A percentile compares a stretch with the other conserved stretches of the same genome.
These are phyloP conservation scores for Auanema freiburgensis DNA, from an alignment of 2,888 invertebrate genomes.

Conservation along the genomic window DNA sequence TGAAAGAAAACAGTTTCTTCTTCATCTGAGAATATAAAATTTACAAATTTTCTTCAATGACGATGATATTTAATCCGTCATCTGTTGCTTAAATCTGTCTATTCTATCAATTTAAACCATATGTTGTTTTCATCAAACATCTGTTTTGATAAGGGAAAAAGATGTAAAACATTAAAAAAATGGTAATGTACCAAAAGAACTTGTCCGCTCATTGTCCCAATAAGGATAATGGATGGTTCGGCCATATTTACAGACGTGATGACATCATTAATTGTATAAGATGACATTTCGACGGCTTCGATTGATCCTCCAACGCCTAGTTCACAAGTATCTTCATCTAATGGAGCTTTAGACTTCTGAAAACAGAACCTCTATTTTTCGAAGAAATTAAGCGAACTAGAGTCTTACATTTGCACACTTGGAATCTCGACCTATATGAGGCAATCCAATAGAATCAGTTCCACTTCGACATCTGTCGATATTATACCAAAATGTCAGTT, in stretches of 20 bases:
- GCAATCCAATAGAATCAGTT: conserved; percentile 65
- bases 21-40: no score
- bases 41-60: background rate
- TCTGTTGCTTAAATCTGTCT: background rate
- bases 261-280: conserved; percentile 18
- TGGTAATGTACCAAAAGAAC: conserved; percentile 27
- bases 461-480: conserved; percentile 66
- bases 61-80: conserved; percentile 2
- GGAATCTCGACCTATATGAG: conserved; percentile 65
- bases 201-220: conserved; percentile 24
- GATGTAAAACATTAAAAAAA: background rate
- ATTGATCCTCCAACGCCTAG: conserved; percentile 61
- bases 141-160: conserved; percentile 2
- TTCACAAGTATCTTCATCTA: conserved; percentile 60
- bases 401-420: conserved; percentile 62
- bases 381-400: no score
- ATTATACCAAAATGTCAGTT: conserved; percentile 65
- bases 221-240: conserved; percentile 23
- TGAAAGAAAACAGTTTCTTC: no score
- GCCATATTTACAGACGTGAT: background rate
- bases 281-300: conserved; percentile 48
- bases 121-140: background rate
- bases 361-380: conserved; percentile 17
- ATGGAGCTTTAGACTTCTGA: conserved; percentile 58
- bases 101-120: no score